Evolutionary conservation across 2,797 vertebrate species (phyloP), one percentile per base, ranked within the genome.

Genomic region (Xiphophorus birchmanni): DNA sequence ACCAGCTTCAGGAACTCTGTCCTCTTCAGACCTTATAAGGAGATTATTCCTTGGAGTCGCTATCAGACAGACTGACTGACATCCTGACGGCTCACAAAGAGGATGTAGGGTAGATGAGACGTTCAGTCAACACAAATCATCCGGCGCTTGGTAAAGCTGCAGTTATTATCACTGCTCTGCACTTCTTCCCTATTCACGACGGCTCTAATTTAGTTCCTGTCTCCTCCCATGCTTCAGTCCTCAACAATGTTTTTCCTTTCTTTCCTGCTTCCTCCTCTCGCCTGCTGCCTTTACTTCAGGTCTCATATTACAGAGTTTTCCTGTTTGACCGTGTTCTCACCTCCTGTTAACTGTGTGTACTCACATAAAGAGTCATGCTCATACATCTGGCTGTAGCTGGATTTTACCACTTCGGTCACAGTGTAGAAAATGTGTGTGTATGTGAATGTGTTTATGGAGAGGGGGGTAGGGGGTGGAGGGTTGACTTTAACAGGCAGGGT

Each of bases 11-110:
- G 74, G 15, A 75, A 83, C 73, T 78, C 76, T 12, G 48, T 48
- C 69, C 80, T 72, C 23, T 35, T 63, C 83, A 80, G 81, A 74
- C 93, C 94, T 89, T 94, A 93, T 93, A 94, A 90, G 92, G 93
- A 79, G 82, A 92, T 71, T 10, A 71, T 73, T 60, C 60, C 58
- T 78, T 76, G 86, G 73, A 81, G 74, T 85, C 75, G 50, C 67
- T 84, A 73, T 86, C 80, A 79, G 77, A 84, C 80, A 82, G 90
- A 84, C 80, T 75, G 50, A 76, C 69, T 82, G 77, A 86, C 80
- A 45, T 35, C 40, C 37, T 1, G 4, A 74, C 63, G 78, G 79
- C 60, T 72, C 48, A 65, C 47, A 47, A 45, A 69, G 79, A 81
- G 76, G 83, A 83, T 56, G 63, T n/a, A 50, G 54, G 73, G 18